Evolutionary conservation across 2,797 vertebrate genomes (phyloP).

Genomic region (Chaunax sp.): DNA sequence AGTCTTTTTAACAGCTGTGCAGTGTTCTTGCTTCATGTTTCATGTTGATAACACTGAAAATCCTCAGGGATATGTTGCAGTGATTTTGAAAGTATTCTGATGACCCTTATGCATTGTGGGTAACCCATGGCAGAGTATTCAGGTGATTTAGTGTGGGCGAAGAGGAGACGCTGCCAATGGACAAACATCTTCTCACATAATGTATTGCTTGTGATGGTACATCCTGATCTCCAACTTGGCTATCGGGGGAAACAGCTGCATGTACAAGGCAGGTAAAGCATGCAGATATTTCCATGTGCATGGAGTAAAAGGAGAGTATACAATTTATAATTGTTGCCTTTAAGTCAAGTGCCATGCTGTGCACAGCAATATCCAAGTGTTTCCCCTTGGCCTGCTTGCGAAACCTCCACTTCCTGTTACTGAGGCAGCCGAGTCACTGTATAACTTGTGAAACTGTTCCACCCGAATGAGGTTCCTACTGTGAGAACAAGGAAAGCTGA

Average conservation of each 20-base stretch:
- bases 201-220: conserved; percentile 17
- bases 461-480: conserved; percentile 64
- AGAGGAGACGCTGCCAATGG: conserved; percentile 10
- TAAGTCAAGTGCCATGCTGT: conserved; percentile 18
- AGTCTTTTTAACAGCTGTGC: conserved; percentile 19
- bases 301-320: conserved; percentile 19
- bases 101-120: conserved; percentile 31
- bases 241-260: conserved; percentile 12
- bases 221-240: conserved; percentile 20
- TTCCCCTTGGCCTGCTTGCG: conserved; percentile 40
- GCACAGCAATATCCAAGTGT: conserved; percentile 21
- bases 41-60: conserved; percentile 34
- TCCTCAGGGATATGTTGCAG: neutral
- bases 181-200: conserved; percentile 29
- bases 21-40: conserved; percentile 27
- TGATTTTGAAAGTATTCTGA: conserved; percentile 38
- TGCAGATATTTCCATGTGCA: conserved; percentile 11
- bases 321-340: conserved; percentile 37
- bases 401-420: conserved; percentile 21
- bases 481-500: conserved; percentile 71
- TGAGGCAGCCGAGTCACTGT: conserved; percentile 34
- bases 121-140: conserved; percentile 28
- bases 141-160: conserved; percentile 16
- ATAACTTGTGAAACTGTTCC: conserved; percentile 69
- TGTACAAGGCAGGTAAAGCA: neutral